Base-by-base conservation (phyloP, 2,113 vertebrate species). In the Zosterops japonicus region DNA sequence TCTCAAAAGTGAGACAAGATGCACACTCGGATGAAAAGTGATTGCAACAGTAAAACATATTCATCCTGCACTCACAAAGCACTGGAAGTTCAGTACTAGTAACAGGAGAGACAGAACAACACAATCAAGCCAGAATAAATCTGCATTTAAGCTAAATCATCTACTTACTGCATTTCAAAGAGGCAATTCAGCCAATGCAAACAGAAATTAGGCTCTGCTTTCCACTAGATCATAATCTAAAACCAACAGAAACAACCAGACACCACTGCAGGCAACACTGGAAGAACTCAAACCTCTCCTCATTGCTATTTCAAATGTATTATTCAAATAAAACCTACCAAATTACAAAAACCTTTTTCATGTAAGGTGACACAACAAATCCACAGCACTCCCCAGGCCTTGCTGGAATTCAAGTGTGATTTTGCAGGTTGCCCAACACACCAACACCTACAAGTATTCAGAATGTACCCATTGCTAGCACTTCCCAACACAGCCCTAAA, bases 61-160 rank as follows among this genome's bases (percentile, higher is more conserved):
- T 69, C 70, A 87, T 25, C 44, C 76, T 88, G 33, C 19, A 52
- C 91, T 88, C 65, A 46, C 41, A 31, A 36, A 80, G 31, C 1
- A 1, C 77, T 42, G 69, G 20, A 41, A 21, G 24, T 29, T 47
- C 11, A 36, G 52, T 12, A 23, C 14, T 2, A 57, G 46, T n/a
- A 74, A 86, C 3, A 93, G 35, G 28, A 77, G 36, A 89, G 74
- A 18, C 7, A 2, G 11, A 83, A 59, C 50, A 87, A 12, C 53
- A 56, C 49, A 65, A 89, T 77, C 87, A 89, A 67, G 64, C n/a
- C 59, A 68, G 69, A 90, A 87, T 61, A 81, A 87, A 90, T 89
- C 77, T 84, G 86, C n/a, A 89, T 71, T 47, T 78, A 53, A 60
- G 41, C 77, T 47, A 90, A 95, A 78, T 46, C 76, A 88, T 36